phyloP scores from a whole-genome alignment of 2,888 invertebrate genomes.

The Thecocarcelia acutangulata region DNA sequence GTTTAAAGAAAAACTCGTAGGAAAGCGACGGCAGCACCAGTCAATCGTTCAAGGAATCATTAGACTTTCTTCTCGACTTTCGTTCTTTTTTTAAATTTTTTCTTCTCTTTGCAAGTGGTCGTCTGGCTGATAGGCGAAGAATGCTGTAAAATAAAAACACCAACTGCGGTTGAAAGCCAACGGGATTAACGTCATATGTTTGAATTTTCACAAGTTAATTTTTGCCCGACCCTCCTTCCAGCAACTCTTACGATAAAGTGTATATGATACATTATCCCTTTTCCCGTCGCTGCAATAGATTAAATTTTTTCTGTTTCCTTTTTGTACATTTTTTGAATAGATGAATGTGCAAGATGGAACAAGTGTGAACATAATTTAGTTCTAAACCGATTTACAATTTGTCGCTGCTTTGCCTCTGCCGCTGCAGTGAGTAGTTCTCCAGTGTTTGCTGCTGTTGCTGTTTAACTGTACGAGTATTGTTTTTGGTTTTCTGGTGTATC shows the following conservation, averaged over 20 bases:
- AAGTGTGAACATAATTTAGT: constrained; percentile 68
- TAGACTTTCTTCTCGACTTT: constrained; percentile 65
- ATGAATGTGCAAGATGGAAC: constrained; percentile 48
- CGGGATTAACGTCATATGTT: constrained; percentile 80
- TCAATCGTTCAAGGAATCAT: constrained; percentile 69
- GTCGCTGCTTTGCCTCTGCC: constrained; percentile 20
- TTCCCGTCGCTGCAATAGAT: constrained; percentile 15
- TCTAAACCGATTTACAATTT: constrained; percentile 67
- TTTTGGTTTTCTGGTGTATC: constrained; percentile 35
- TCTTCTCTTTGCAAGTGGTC: constrained; percentile 24
- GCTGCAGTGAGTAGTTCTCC: neutral
- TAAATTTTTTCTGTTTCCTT: constrained; percentile 44
- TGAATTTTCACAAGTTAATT: constrained; percentile 79
- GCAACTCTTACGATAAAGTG: constrained; percentile 38
- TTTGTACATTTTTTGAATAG: neutral
- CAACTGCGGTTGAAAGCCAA: constrained; percentile 77
- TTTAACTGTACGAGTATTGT: constrained; percentile 4
- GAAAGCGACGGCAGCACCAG: constrained; percentile 69
- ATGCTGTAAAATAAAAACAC: constrained; percentile 65
- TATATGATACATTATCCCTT: constrained; percentile 37
- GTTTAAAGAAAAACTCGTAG: constrained; percentile 19
- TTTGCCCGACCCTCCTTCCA: constrained; percentile 51
- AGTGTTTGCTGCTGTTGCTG: constrained; percentile 1
- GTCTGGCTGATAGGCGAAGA: constrained; percentile 44
- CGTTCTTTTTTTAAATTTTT: constrained; percentile 14